These are phyloP conservation scores for Chlorops oryzae DNA, from an alignment of 1,140 invertebrate genomes.

Conservation along the genomic window DNA sequence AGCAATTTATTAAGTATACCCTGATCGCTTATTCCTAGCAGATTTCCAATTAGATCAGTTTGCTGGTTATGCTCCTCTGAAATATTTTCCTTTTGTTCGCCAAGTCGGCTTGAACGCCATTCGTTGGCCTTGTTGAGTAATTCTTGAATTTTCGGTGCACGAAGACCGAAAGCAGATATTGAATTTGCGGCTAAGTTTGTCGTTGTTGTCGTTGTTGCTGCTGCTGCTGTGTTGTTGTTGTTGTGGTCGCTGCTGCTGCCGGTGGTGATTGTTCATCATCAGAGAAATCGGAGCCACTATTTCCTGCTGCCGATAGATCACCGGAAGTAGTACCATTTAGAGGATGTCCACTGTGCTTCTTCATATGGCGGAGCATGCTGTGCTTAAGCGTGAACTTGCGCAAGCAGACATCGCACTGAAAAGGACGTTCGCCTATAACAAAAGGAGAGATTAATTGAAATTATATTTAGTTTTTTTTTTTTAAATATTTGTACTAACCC, in stretches of 20 bases:
- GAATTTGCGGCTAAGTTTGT: no score
- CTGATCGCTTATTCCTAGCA: slow-evolving; percentile 79
- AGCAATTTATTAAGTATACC: slow-evolving; percentile 82
- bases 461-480: no score
- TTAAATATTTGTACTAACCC: no score
- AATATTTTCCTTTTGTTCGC: slow-evolving; percentile 53
- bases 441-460: no score
- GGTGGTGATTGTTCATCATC: slow-evolving; percentile 49
- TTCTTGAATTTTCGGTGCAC: slow-evolving; percentile 34
- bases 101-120: slow-evolving; percentile 36
- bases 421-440: slow-evolving; percentile 68
- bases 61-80: slow-evolving; percentile 17
- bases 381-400: slow-evolving; percentile 86
- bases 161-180: slow-evolving; percentile 14
- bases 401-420: slow-evolving; percentile 70
- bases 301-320: slow-evolving; percentile 39
- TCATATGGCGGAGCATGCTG: slow-evolving; percentile 84
- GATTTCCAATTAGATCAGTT: slow-evolving; percentile 75
- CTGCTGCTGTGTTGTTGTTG: slow-evolving; percentile 26
- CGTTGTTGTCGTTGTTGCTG: background rate
- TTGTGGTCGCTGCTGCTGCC: slow-evolving; percentile 17
- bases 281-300: slow-evolving; percentile 41
- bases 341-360: slow-evolving; percentile 62
- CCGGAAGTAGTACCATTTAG: slow-evolving; percentile 30
- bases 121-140: slow-evolving; percentile 37